These are phyloP conservation scores for Microvelia longipes DNA, from an alignment of 1,140 invertebrate species.

Conservation along the genomic window DNA sequence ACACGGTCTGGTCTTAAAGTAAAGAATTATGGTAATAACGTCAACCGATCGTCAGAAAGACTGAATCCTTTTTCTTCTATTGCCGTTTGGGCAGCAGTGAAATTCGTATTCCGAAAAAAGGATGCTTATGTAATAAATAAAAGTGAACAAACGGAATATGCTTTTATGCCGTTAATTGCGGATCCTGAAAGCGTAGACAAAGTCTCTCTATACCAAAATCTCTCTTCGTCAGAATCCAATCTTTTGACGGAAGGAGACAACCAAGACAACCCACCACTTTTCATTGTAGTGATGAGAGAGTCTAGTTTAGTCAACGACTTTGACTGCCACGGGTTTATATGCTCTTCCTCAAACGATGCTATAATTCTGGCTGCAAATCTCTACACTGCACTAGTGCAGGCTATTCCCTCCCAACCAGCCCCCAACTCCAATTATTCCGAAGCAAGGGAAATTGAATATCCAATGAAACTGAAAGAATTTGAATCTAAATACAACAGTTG, in stretches of 20 bases:
- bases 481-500: not conserved
- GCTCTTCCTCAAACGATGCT: slow-evolving; percentile 70
- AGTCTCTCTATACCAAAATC: slow-evolving; percentile 39
- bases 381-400: slow-evolving; percentile 67
- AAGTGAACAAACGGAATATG: slow-evolving; percentile 35
- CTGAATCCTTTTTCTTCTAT: slow-evolving; percentile 73
- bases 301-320: slow-evolving; percentile 44
- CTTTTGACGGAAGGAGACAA: slow-evolving; percentile 26
- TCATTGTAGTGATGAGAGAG: slow-evolving; percentile 74
- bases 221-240: slow-evolving; percentile 23
- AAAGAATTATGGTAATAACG: slow-evolving; percentile 30
- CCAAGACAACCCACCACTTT: slow-evolving; percentile 59
- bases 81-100: slow-evolving; percentile 77
- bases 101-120: slow-evolving; percentile 38
- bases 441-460: not conserved
- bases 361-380: slow-evolving; percentile 77
- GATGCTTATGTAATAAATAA: slow-evolving; percentile 20
- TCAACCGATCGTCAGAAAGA: slow-evolving; percentile 34
- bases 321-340: slow-evolving; percentile 83
- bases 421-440: not conserved
- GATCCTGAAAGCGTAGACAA: slow-evolving; percentile 63
- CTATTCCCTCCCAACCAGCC: slow-evolving; percentile 36
- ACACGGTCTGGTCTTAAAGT: slow-evolving; percentile 49
- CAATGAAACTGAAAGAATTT: not conserved
- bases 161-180: slow-evolving; percentile 71